Percentiles rank a stretch among this genome's conserved stretches.
Evolutionary conservation across 53 echinoderm and acorn worm species (phyloP).

Genomic region (Echinometra lucunter): DNA sequence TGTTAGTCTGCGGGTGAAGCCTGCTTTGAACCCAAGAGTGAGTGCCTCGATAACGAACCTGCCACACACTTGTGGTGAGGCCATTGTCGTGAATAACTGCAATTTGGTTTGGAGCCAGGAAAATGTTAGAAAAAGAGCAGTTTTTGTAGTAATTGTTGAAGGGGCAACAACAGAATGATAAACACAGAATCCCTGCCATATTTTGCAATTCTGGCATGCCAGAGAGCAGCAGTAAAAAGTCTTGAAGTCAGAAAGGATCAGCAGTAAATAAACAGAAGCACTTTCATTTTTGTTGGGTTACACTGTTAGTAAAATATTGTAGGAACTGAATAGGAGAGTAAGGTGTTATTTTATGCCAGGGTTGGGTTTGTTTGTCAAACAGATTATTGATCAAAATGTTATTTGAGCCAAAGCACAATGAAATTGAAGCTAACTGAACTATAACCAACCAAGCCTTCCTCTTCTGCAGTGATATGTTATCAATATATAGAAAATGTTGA

Average conservation of each 20-base stretch:
- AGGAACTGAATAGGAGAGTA: neutral
- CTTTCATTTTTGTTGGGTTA: neutral
- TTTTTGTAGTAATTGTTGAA: constrained; percentile 20
- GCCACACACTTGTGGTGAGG: neutral
- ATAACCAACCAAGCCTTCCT: neutral
- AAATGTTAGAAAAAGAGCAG: neutral
- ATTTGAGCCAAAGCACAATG: constrained; percentile 3
- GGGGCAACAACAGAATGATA: constrained; percentile 1
- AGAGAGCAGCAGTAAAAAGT: neutral
- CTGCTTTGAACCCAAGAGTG: constrained; percentile 17
- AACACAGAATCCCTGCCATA: neutral
- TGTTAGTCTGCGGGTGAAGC: constrained; percentile 40
- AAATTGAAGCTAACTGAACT: neutral
- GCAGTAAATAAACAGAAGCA: neutral
- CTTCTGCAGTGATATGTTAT: neutral
- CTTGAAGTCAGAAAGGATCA: neutral
- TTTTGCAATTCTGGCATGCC: neutral
- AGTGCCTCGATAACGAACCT: constrained; percentile 29
- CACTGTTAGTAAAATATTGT: no score
- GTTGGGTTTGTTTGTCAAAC: neutral
- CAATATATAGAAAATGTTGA: no score
- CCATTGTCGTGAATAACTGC: constrained; percentile 33
- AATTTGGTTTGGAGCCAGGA: constrained; percentile 36
- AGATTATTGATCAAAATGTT: constrained; percentile 17
- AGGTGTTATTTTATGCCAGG: neutral